These are phyloP conservation scores for Ophion obscuratus DNA, from an alignment of 2,888 invertebrate species.

Conservation along the genomic window DNA sequence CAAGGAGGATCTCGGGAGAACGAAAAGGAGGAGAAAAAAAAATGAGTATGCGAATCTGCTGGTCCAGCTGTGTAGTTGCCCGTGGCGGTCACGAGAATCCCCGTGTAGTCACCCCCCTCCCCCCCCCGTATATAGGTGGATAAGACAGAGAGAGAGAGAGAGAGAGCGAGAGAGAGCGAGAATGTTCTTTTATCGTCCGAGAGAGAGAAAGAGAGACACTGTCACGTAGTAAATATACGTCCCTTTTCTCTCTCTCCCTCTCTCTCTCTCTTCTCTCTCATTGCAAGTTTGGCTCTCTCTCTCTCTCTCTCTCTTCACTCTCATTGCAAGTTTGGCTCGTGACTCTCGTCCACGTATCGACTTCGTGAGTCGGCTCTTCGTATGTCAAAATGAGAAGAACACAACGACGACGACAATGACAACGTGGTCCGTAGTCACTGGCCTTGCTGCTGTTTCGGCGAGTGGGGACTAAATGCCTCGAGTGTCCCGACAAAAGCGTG, in stretches of 20 bases:
- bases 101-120: conserved; percentile 14
- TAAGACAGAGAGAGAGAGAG: not conserved
- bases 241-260: not conserved
- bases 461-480: conserved; percentile 60
- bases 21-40: conserved; percentile 9
- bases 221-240: not conserved
- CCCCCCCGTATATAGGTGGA: conserved; percentile 5
- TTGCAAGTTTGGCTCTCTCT: not conserved
- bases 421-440: conserved; percentile 21
- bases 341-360: conserved; percentile 54
- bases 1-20: not conserved
- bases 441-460: conserved; percentile 56
- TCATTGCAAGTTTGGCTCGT: conserved; percentile 51
- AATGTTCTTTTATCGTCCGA: conserved; percentile 34
- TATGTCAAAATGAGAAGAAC: conserved; percentile 21
- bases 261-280: not conserved
- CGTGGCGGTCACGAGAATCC: conserved; percentile 56
- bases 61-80: conserved; percentile 58
- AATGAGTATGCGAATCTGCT: conserved; percentile 31
- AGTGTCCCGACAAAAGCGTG: conserved; percentile 54
- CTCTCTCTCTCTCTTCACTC: not conserved
- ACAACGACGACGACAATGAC: conserved; percentile 16
- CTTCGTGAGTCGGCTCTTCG: conserved; percentile 40
- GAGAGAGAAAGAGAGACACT: not conserved
- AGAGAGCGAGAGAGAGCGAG: too few species aligned